A percentile compares a stretch with the other conserved stretches of the same genome.
phyloP scores from a whole-genome alignment of 1,140 invertebrate species.

The Metaphire vulgaris region DNA sequence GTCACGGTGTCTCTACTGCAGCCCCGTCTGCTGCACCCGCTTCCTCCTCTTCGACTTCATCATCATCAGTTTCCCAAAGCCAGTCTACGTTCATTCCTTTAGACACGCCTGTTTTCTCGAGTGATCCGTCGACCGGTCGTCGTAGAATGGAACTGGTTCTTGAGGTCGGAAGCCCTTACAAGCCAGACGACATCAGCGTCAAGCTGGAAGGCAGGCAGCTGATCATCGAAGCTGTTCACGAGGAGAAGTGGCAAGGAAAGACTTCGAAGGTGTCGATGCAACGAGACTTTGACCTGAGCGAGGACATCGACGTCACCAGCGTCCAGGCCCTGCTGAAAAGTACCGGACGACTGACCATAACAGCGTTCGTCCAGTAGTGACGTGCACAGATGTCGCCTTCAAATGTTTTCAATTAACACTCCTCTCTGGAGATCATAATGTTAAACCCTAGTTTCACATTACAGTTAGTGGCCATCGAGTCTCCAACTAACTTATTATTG shows the following conservation, averaged over 20 bases:
- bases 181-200: constrained; percentile 27
- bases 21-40: not conserved
- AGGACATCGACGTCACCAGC: constrained; percentile 22
- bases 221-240: constrained; percentile 26
- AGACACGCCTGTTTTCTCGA: constrained; percentile 15
- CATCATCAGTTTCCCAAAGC: no score
- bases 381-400: no score
- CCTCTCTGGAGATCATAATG: no score
- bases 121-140: not conserved
- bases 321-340: constrained; percentile 18
- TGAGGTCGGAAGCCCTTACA: constrained; percentile 22
- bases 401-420: no score
- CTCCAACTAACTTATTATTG: no score
- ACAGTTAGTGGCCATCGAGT: no score
- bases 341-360: constrained; percentile 3
- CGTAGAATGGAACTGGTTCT: constrained; percentile 14
- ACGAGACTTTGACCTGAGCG: constrained; percentile 26
- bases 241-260: constrained; percentile 18
- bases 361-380: not conserved
- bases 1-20: not conserved
- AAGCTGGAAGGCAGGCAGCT: constrained; percentile 23
- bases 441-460: no score
- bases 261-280: constrained; percentile 27
- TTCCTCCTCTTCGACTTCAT: constrained; percentile 5
- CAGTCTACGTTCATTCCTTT: no score